A percentile compares a stretch with the other conserved stretches of the same genome.
These are phyloP conservation scores for Pediacus dermestoides DNA, from an alignment of 2,888 invertebrate genomes.

Conservation along the genomic window DNA sequence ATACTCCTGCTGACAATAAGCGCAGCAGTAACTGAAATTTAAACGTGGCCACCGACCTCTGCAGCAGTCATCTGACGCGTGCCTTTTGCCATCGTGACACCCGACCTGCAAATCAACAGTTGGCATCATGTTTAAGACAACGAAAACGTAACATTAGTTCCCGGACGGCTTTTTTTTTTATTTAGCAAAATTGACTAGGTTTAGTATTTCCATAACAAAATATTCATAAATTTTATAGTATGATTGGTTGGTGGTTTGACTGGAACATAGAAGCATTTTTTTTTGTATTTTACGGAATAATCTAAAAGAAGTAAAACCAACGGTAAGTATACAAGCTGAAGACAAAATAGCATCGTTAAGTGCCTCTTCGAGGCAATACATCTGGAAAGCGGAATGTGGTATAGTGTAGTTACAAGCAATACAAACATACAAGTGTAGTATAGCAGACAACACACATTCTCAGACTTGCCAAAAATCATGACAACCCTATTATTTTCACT, in stretches of 20 bases:
- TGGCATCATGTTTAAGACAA: constrained; percentile 17
- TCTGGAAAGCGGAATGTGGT: constrained; percentile 27
- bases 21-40: constrained; percentile 2
- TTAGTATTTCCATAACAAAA: too few species aligned
- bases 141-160: too few species aligned
- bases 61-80: constrained; percentile 21
- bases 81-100: constrained; percentile 17
- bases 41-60: constrained; percentile 21
- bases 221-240: too few species aligned
- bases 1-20: too few species aligned
- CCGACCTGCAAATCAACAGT: constrained; percentile 17
- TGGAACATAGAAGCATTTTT: too few species aligned
- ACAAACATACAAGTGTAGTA: too few species aligned
- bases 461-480: constrained; percentile 26
- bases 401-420: constrained; percentile 20
- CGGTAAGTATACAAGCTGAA: constrained; percentile 20
- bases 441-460: constrained; percentile 24
- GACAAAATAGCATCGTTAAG: constrained; percentile 27
- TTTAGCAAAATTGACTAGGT: too few species aligned
- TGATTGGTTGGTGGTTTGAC: too few species aligned
- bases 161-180: too few species aligned
- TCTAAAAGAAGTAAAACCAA: constrained; percentile 16
- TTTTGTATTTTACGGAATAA: too few species aligned
- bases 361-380: constrained; percentile 24
- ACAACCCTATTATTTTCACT: constrained; percentile 12